Evolutionary conservation across 2,797 vertebrate species (phyloP).

Genomic region (Loris lydekkerianus): DNA sequence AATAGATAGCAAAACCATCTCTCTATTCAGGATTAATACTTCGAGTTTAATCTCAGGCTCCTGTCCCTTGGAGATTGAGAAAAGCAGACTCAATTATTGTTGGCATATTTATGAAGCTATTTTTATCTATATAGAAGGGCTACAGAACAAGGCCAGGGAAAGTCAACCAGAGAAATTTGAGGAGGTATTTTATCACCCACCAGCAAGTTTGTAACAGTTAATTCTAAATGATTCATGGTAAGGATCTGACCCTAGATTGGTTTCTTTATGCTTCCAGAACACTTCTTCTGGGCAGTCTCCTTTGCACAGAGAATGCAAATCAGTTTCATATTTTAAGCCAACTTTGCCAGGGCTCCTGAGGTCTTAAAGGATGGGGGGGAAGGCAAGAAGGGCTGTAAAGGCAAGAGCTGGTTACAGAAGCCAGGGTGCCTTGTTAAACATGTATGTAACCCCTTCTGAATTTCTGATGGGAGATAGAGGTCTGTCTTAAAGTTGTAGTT

Average conservation of each 20-base stretch:
- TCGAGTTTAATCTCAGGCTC: neutral
- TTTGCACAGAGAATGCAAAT: neutral
- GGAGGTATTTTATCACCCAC: neutral
- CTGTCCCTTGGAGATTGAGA: neutral
- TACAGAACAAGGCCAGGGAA: neutral
- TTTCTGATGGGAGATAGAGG: neutral
- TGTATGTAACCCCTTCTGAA: no score
- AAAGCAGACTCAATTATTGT: constrained; percentile 40
- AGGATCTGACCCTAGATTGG: neutral
- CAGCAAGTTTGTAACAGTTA: neutral
- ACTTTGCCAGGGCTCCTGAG: neutral
- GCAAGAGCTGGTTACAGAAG: neutral
- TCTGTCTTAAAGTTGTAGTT: neutral
- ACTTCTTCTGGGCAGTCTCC: neutral
- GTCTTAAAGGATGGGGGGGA: neutral
- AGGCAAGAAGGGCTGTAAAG: neutral
- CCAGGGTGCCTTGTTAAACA: neutral
- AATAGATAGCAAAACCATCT: neutral
- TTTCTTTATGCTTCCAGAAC: neutral
- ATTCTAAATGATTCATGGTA: neutral
- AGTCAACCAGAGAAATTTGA: neutral
- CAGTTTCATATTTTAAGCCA: neutral
- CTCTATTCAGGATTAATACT: constrained; percentile 38
- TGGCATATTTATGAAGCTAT: constrained; percentile 44
- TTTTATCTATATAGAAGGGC: constrained; percentile 17